phyloP scores from a whole-genome alignment of 2,113 vertebrate genomes.

The Saccopteryx leptura region DNA sequence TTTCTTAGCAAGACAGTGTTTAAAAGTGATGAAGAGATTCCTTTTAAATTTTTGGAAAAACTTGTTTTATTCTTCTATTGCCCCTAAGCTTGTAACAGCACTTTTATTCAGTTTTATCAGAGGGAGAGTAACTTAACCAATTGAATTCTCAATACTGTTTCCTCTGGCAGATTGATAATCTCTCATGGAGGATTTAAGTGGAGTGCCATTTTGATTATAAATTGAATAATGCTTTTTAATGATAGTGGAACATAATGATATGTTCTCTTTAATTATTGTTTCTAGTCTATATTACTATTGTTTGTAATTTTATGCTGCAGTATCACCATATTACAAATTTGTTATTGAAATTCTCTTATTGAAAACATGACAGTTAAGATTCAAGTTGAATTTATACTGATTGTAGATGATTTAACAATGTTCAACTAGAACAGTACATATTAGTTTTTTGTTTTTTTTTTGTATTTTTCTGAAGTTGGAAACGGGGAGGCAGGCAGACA shows the following conservation, averaged over 20 bases:
- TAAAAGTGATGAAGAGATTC: constrained; percentile 7
- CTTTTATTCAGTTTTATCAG: constrained; percentile 49
- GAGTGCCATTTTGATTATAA: constrained; percentile 45
- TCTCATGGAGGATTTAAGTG: not conserved
- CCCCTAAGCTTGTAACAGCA: not conserved
- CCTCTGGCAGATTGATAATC: not conserved
- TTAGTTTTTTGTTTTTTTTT: constrained; percentile 58
- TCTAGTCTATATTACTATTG: not conserved
- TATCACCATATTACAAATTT: constrained; percentile 7
- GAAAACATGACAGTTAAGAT: constrained; percentile 37
- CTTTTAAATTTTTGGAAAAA: constrained; percentile 42
- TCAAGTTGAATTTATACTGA: constrained; percentile 44
- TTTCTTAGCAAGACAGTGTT: not conserved
- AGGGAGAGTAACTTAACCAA: constrained; percentile 31
- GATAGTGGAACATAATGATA: constrained; percentile 22
- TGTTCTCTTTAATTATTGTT: constrained; percentile 34
- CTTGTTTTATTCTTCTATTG: not conserved
- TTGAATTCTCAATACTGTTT: constrained; percentile 57
- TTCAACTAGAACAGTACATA: not conserved
- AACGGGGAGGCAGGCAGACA: too few species aligned
- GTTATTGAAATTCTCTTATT: not conserved
- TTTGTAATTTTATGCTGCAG: not conserved
- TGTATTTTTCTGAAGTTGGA: too few species aligned
- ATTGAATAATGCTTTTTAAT: constrained; percentile 32
- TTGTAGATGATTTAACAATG: constrained; percentile 25